These are phyloP conservation scores for Oreochromis grahami DNA, from an alignment of 2,797 vertebrate genomes.

Conservation along the genomic window DNA sequence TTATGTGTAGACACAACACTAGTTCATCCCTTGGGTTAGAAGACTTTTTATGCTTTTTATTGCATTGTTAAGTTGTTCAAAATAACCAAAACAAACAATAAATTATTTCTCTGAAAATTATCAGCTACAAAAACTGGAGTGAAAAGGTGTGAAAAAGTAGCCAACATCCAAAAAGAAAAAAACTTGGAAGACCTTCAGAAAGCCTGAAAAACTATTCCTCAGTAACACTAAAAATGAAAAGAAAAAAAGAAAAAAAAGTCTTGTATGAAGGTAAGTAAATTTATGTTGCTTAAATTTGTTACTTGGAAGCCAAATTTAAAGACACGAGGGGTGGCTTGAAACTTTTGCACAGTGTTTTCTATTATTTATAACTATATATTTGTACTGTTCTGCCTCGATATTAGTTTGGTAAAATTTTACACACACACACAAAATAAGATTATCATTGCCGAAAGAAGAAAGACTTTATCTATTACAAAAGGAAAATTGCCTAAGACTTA, in stretches of 20 bases:
- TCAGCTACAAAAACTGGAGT: neutral
- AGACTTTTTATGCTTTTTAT: neutral
- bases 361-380: neutral
- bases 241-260: neutral
- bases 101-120: neutral
- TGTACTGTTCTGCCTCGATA: neutral
- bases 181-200: neutral
- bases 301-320: neutral
- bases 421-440: neutral
- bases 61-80: neutral
- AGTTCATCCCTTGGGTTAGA: neutral
- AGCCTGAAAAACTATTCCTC: neutral
- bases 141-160: neutral
- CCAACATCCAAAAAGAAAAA: neutral
- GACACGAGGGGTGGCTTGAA: neutral
- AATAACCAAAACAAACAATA: neutral
- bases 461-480: neutral
- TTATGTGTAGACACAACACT: neutral
- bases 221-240: neutral
- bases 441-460: neutral
- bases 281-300: neutral
- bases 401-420: neutral
- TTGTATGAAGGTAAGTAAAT: neutral
- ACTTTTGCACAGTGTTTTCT: neutral
- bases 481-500: neutral